These are phyloP conservation scores for Oryzaephilus surinamensis DNA, from an alignment of 1,140 invertebrate species.

Conservation along the genomic window DNA sequence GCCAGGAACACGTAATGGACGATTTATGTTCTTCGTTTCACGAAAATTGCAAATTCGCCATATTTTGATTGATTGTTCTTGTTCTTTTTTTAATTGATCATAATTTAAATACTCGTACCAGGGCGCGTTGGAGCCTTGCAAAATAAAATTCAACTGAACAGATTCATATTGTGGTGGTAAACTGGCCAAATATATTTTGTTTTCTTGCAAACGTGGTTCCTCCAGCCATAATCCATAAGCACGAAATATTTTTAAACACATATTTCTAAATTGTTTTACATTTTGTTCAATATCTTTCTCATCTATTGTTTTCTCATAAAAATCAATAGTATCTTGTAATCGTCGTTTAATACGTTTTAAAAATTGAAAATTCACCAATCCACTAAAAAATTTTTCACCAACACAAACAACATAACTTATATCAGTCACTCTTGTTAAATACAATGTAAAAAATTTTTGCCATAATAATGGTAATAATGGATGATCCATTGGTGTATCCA, in stretches of 20 bases:
- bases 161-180: conserved; percentile 62
- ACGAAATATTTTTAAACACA: conserved; percentile 44
- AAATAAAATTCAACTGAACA: conserved; percentile 39
- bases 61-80: conserved; percentile 34
- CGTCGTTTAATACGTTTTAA: conserved; percentile 64
- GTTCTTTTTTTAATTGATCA: conserved; percentile 41
- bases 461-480: conserved; percentile 61
- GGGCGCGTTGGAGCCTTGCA: conserved; percentile 39
- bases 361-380: conserved; percentile 54
- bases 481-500: conserved; percentile 62
- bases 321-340: conserved; percentile 52
- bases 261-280: conserved; percentile 8
- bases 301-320: conserved; percentile 42
- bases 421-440: conserved; percentile 49
- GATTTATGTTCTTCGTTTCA: conserved; percentile 31
- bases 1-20: conserved; percentile 27
- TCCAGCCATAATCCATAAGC: conserved; percentile 68
- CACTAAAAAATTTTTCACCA: conserved; percentile 68
- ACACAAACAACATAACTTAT: conserved; percentile 47
- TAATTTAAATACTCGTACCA: conserved; percentile 62
- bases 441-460: conserved; percentile 72
- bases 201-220: conserved; percentile 61
- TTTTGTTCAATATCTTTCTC: conserved; percentile 27
- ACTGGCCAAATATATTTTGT: conserved; percentile 55
- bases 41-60: conserved; percentile 33